Evolutionary conservation across 2,797 vertebrate species (phyloP).

Genomic region (Alauda arvensis): DNA sequence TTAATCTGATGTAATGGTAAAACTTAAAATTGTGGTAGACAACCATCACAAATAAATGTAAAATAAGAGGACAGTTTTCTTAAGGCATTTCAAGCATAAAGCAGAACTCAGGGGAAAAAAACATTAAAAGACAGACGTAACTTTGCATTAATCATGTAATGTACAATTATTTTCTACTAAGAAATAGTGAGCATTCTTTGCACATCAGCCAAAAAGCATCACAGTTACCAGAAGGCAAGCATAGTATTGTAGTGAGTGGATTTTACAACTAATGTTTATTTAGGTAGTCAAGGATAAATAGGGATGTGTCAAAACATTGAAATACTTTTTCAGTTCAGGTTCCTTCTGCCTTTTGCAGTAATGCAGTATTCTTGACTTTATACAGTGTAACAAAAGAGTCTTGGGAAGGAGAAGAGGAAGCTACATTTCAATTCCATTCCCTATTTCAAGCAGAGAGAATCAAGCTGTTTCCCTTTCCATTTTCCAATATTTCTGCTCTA

Average conservation of each 20-base stretch:
- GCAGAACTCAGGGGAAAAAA: not conserved
- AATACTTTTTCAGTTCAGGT: not conserved
- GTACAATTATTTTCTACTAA: not conserved
- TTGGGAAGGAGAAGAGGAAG: not conserved
- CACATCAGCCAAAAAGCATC: not conserved
- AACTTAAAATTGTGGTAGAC: not conserved
- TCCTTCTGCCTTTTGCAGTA: not conserved
- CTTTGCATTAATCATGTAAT: not conserved
- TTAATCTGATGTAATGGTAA: fast-evolving
- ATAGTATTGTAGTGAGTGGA: not conserved
- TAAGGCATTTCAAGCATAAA: not conserved
- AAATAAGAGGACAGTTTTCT: not conserved
- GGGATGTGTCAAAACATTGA: not conserved
- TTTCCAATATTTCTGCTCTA: not conserved
- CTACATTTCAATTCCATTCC: not conserved
- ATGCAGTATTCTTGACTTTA: not conserved
- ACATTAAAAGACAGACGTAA: not conserved
- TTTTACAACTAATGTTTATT: not conserved
- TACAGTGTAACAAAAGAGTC: not conserved
- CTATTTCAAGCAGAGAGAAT: not conserved
- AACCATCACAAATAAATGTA: not conserved
- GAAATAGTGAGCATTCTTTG: not conserved
- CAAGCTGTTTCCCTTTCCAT: not conserved
- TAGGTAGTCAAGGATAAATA: not conserved
- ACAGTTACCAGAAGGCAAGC: not conserved